These are phyloP conservation scores for Nematopogon swammerdamellus DNA, from an alignment of 2,888 invertebrate genomes.

Conservation along the genomic window DNA sequence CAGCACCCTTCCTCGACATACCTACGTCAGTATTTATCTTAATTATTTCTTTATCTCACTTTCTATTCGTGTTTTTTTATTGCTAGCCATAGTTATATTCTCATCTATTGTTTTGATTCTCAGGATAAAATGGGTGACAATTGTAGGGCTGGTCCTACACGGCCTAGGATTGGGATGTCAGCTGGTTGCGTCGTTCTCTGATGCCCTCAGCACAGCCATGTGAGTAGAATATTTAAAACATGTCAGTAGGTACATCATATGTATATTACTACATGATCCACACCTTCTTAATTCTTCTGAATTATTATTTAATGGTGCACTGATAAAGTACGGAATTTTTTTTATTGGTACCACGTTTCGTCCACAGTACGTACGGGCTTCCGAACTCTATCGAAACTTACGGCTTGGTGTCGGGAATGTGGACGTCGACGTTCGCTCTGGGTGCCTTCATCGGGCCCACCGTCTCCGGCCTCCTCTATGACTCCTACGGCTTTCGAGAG, in stretches of 20 bases:
- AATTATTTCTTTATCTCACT: not conserved
- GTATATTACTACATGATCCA: not conserved
- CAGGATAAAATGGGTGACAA: conserved; percentile 64
- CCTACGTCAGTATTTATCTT: conserved; percentile 45
- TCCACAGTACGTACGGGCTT: conserved; percentile 64
- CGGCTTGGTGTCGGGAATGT: conserved; percentile 73
- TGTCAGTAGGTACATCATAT: not conserved
- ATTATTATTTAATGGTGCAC: too few species aligned
- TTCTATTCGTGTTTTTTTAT: too few species aligned
- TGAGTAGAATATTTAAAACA: conserved; percentile 41
- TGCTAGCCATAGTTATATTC: too few species aligned
- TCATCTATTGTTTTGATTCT: conserved; percentile 16
- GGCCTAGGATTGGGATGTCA: conserved; percentile 83
- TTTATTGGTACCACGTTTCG: too few species aligned
- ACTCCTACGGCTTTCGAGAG: conserved; percentile 67
- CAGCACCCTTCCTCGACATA: conserved; percentile 71
- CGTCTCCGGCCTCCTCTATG: conserved; percentile 69
- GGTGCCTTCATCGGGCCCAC: conserved; percentile 85
- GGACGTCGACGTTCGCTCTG: conserved; percentile 86
- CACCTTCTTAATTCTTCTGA: too few species aligned
- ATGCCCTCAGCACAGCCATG: conserved; percentile 77
- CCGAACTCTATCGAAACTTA: conserved; percentile 86
- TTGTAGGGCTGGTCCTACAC: conserved; percentile 70
- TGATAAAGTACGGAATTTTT: too few species aligned
- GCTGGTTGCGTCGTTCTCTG: conserved; percentile 82